These are phyloP conservation scores for Melanocharis versteri DNA, from an alignment of 2,113 vertebrate species.

Conservation along the genomic window DNA sequence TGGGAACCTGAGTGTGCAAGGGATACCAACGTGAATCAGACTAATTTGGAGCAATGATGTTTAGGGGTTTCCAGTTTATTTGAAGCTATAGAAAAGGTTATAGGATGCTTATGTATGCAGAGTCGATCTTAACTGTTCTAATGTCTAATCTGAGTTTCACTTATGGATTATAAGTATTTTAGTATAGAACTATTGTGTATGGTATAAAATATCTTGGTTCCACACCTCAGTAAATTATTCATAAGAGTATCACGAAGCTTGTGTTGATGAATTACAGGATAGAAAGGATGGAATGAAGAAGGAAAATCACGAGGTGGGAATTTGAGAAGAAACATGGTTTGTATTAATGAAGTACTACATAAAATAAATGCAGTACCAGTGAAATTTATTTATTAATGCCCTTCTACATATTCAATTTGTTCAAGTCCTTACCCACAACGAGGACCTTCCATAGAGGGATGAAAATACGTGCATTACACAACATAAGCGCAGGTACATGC, in stretches of 20 bases:
- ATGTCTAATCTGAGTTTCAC: background rate
- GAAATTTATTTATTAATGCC: slow-evolving; percentile 20
- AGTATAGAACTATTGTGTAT: background rate
- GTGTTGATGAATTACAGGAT: background rate
- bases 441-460: background rate
- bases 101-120: accelerated
- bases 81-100: background rate
- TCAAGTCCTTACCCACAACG: background rate
- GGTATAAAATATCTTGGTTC: background rate
- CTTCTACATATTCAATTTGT: background rate
- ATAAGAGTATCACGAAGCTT: background rate
- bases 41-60: background rate
- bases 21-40: background rate
- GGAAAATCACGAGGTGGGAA: background rate
- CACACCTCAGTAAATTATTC: background rate
- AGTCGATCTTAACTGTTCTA: background rate
- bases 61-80: background rate
- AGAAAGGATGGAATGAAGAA: background rate
- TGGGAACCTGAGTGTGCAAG: background rate
- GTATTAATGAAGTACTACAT: background rate
- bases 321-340: background rate
- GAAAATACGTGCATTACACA: background rate
- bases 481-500: background rate
- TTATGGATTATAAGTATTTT: background rate
- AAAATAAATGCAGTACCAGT: background rate